Conservation (phyloP, 1,140 invertebrate species). For the Drosophila elegans region DNA sequence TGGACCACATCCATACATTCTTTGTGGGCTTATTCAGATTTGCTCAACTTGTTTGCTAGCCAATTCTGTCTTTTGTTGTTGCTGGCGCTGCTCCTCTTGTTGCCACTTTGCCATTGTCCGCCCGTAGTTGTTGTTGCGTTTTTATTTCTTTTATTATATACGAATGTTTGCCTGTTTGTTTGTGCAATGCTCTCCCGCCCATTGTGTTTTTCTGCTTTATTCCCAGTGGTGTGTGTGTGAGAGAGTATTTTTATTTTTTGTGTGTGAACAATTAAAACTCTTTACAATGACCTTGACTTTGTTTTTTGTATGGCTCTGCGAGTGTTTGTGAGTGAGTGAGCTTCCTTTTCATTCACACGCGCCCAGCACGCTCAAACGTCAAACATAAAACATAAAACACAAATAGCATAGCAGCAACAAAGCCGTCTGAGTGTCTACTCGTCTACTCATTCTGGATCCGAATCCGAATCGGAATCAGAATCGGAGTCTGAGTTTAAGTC, state of each 20-base stretch:
- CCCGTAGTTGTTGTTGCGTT: slow-evolving; percentile 65
- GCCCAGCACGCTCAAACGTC: slow-evolving; percentile 80
- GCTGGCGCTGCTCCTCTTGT: slow-evolving; percentile 57
- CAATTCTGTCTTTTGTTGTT: slow-evolving; percentile 56
- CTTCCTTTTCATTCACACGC: slow-evolving; percentile 83
- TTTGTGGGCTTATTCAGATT: slow-evolving; percentile 32
- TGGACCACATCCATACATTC: slow-evolving; percentile 7
- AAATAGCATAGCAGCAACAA: slow-evolving; percentile 61
- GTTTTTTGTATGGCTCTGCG: slow-evolving; percentile 60
- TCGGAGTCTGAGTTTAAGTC: slow-evolving; percentile 27
- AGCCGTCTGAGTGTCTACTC: slow-evolving; percentile 81
- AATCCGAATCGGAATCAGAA: slow-evolving; percentile 24
- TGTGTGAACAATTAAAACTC: slow-evolving; percentile 84
- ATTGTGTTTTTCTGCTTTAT: slow-evolving; percentile 57
- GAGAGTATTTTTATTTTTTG: slow-evolving; percentile 66
- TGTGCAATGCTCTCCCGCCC: slow-evolving; percentile 68
- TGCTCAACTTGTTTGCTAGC: slow-evolving; percentile 71
- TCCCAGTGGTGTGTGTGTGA: slow-evolving; percentile 32
- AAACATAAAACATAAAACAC: slow-evolving; percentile 79
- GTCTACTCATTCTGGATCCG: slow-evolving; percentile 63
- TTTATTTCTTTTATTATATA: slow-evolving; percentile 82
- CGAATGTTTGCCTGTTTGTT: slow-evolving; percentile 78
- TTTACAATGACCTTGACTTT: slow-evolving; percentile 85
- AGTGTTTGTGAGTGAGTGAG: slow-evolving; percentile 70
- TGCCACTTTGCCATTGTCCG: slow-evolving; percentile 77